These are phyloP conservation scores for Hydractinia symbiolongicarpus DNA, from an alignment of 30 jellyfish, hydroid and myxozoan species.

Conservation along the genomic window DNA sequence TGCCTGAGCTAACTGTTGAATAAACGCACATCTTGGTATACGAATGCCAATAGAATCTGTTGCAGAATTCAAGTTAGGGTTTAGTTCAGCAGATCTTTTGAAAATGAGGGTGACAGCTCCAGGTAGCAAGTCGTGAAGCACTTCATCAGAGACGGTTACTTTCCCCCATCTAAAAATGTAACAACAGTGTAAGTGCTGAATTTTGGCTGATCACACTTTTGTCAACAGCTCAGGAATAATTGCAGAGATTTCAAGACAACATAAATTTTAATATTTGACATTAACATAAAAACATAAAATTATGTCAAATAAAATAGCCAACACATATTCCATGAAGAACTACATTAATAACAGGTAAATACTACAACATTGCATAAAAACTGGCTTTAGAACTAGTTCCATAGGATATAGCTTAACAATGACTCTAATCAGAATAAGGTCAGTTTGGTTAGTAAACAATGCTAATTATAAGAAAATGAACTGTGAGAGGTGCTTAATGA, in stretches of 20 bases:
- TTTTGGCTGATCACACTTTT: too few relatives aligned
- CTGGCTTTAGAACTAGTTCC: too few relatives aligned
- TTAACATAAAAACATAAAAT: not conserved
- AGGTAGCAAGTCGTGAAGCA: conserved; percentile 72
- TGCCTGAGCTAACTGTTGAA: conserved; percentile 58
- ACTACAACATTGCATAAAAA: too few relatives aligned
- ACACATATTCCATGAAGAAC: too few relatives aligned
- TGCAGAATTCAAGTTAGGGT: conserved; percentile 73
- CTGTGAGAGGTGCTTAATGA: too few relatives aligned
- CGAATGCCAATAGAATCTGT: conserved; percentile 69
- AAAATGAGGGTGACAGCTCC: conserved; percentile 88
- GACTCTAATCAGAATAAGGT: too few relatives aligned
- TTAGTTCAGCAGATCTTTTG: conserved; percentile 50
- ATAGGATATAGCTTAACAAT: too few relatives aligned
- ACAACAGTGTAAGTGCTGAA: too few relatives aligned
- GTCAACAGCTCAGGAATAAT: not conserved
- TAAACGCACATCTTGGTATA: conserved; percentile 63
- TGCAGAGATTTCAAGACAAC: not conserved
- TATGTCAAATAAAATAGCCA: not conserved
- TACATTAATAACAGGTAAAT: too few relatives aligned
- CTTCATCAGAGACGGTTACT: conserved; percentile 51
- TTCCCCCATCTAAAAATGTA: conserved; percentile 68
- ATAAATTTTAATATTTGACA: not conserved
- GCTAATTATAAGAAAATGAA: too few relatives aligned
- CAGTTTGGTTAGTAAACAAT: too few relatives aligned